Evolutionary conservation across 1,140 invertebrate genomes (phyloP), one percentile per base, ranked within the genome.

Genomic region (Eubasilissa regina): DNA sequence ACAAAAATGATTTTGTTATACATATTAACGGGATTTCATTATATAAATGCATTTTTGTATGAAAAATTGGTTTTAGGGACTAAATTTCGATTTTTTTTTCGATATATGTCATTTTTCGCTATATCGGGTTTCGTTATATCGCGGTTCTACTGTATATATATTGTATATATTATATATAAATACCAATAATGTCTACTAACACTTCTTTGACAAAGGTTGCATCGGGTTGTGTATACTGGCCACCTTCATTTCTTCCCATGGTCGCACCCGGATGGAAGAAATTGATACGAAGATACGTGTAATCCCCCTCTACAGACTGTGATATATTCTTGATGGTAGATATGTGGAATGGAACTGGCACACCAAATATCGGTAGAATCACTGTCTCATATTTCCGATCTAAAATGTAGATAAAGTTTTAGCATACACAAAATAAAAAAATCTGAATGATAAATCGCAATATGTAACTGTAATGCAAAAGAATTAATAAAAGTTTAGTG

Each of bases 241-340:
- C 94, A 13, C 95, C 95, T 86, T 98, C 97, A 84, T 95, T 97
- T 80, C 96, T 93, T 0, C 97, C 97, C 91, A 99, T 95, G 3
- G 97, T 96, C 11, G 97, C 95, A 10, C 98, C 98, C 35, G 98
- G 98, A 89, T 99, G 98, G 87, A 98, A 99, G 87, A 99, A 99
- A 88, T 99, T 99, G 83, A 99, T 96, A 86, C 99, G 93, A 77
- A 99, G 93, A 89, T 99, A 99, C 0, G 98, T 99, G 86, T 99
- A 99, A 87, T 99, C 98, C 47, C 99, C 99, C 89, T 99, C 98
- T 17, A 99, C 96, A 0, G 97, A 98, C 86, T 98, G 97, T 25
- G 97, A 98, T 85, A 99, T 98, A 87, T 99, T 99, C 90, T 99
- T 99, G 64, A 99, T 97, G 3, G 97, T 99, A 0, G 97, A 98